Evolutionary conservation across 2,888 invertebrate genomes (phyloP), one percentile per base, ranked within the genome.

Genomic region (Macrosoma leucophasiata): DNA sequence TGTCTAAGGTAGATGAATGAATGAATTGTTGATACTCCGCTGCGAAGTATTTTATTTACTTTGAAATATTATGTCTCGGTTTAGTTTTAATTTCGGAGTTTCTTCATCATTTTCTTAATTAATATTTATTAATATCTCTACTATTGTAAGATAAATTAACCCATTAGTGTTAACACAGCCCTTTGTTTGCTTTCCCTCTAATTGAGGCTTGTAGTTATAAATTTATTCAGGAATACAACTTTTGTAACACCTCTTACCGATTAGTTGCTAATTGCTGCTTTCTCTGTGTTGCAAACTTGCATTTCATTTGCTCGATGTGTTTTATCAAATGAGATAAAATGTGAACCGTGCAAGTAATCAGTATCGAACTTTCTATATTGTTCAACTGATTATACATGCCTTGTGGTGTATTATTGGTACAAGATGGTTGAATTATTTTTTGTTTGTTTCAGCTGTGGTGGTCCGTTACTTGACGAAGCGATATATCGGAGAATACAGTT

Each of bases 401-500:
- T 22, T 12, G 14, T 30, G 5, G 11, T 23, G n/a, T 17, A 15
- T 10, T 17, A 17, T 18, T 29, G 12, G 13, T 13, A 13, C 19
- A 24, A 11, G 6, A 18, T 18, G n/a, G n/a, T n/a, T n/a, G n/a
- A n/a, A n/a, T n/a, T n/a, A n/a, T 35, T 13, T 34, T 22, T 28
- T 33, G 62, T 65, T 75, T 85, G 76, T 91, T 91, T 47, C 88
- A 91, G 91, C 91, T 62, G 90, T 91, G 52, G 90, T 91, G 43
- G 91, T 91, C 48, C 88, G 92, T 52, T 92, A 91, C 70, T 75
- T 92, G 60, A 92, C 92, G 42, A 91, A 91, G 74, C 85, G 92
- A 48, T 92, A 91, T 64, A 92, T 92, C 56, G 91, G 91, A 39
- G 92, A 92, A 81, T 92, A 92, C 84, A 91, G 91, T 70, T 92